Conservation (phyloP, 2,797 vertebrate species). For the Spinibarbus caldwelli region DNA sequence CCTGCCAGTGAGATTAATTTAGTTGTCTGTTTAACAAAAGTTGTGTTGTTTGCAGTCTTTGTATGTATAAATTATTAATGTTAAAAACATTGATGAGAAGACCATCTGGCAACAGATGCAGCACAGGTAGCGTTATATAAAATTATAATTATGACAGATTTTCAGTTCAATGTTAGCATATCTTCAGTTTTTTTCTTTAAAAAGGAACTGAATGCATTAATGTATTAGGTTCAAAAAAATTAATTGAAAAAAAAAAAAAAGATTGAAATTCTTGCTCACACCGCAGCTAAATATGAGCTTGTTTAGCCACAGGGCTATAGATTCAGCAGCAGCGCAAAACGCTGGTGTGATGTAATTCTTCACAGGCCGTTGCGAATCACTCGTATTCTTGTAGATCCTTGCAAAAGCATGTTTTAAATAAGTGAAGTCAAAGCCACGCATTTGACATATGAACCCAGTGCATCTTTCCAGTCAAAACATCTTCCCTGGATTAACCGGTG, state of each 20-base stretch:
- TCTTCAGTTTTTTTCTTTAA: neutral
- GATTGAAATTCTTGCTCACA: neutral
- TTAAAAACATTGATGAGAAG: neutral
- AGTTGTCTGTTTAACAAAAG: neutral
- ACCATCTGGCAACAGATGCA: neutral
- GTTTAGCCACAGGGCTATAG: constrained; percentile 2
- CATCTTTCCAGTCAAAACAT: neutral
- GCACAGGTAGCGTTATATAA: neutral
- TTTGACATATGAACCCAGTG: neutral
- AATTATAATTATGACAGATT: neutral
- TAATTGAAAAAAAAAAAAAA: neutral
- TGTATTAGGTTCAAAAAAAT: neutral
- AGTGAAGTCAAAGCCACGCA: neutral
- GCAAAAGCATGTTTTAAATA: neutral
- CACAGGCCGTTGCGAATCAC: neutral
- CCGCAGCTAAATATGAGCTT: neutral
- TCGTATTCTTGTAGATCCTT: neutral
- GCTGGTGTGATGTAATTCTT: constrained; percentile 29
- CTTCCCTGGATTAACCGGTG: neutral
- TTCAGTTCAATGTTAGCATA: neutral
- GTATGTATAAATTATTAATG: neutral
- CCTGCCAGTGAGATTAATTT: neutral
- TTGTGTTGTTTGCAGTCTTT: neutral
- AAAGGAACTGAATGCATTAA: neutral
- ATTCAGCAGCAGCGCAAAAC: neutral